Evolutionary conservation across 2,888 invertebrate genomes (phyloP), one percentile per base, ranked within the genome.

Genomic region (Eudasyphora cyanicolor): DNA sequence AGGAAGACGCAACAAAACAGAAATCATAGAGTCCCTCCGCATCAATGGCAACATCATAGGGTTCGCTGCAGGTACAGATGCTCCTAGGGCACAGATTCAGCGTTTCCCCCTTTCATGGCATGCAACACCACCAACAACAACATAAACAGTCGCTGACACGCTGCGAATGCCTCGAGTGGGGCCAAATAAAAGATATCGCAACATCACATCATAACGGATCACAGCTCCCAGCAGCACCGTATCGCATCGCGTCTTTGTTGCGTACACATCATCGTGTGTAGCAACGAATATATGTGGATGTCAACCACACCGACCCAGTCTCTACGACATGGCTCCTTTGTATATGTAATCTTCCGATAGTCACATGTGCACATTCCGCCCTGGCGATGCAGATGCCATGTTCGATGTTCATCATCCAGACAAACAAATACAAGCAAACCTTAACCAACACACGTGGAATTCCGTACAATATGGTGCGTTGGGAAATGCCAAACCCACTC

Each of bases 141-240:
- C n/a, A n/a, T n/a, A n/a, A 14, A 12, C 38, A 38, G 2, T 2
- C 38, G 38, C 2, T 4, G 4, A 38, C 38, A 38, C 38, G 38
- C 12, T 38, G 38, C 12, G 38, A 5, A 38, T 51, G 32, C 32
- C 32, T 70, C 19, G 35, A 54, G 19, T 54, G 35, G n/a, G 35
- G 35, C 3, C 32, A n/a, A 35, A 51, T 71, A 38, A 17, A 67
- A 54, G 14, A 67, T 19, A 38, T 76, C 54, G 54, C 51, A 35
- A 35, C 49, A 78, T 71, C 70, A 35, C 49, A 78, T 71, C 70
- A 71, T 78, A 71, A 71, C 71, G 49, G 49, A 71, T 71, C 77
- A 29, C 49, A 78, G 49, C 62, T 10, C 49, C 71, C 45, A 45
- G 12, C 1, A 45, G n/a, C n/a, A n/a, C n/a, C n/a, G n/a, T n/a